Conservation (phyloP, 92 coral and sea anemone genomes). For the Palythoa grandiflora region DNA sequence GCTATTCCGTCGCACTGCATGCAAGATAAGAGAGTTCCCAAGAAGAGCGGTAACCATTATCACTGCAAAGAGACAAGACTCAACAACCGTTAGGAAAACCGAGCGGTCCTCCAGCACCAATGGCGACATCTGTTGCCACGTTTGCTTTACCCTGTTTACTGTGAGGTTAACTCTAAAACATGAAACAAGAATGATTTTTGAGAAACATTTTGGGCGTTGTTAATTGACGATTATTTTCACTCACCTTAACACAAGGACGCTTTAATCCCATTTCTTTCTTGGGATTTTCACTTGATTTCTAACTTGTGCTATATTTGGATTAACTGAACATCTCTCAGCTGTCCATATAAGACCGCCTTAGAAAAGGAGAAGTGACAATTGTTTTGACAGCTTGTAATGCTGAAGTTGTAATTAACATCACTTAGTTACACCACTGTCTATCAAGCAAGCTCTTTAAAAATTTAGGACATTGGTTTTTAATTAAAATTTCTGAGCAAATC, state of each 20-base stretch:
- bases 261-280: not conserved
- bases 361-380: not conserved
- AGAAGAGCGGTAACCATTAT: conserved; percentile 58
- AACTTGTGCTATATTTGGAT: not conserved
- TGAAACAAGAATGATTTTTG: not conserved
- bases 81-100: conserved; percentile 19
- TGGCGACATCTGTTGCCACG: not conserved
- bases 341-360: not conserved
- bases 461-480: not conserved
- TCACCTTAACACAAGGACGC: too few species aligned
- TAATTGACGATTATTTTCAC: too few species aligned
- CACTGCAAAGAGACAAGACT: conserved; percentile 51
- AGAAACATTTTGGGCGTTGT: too few species aligned
- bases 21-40: conserved; percentile 63
- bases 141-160: not conserved
- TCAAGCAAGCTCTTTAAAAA: not conserved
- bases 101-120: not conserved
- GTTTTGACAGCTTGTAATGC: not conserved
- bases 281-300: not conserved
- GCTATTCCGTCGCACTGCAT: conserved; percentile 64
- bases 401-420: not conserved
- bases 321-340: not conserved
- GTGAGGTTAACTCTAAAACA: not conserved
- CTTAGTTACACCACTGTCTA: not conserved
- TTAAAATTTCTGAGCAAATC: not conserved